Evolutionary conservation across 2,888 invertebrate species (phyloP), one percentile per base, ranked within the genome.

Genomic region (Mayetiola destructor): DNA sequence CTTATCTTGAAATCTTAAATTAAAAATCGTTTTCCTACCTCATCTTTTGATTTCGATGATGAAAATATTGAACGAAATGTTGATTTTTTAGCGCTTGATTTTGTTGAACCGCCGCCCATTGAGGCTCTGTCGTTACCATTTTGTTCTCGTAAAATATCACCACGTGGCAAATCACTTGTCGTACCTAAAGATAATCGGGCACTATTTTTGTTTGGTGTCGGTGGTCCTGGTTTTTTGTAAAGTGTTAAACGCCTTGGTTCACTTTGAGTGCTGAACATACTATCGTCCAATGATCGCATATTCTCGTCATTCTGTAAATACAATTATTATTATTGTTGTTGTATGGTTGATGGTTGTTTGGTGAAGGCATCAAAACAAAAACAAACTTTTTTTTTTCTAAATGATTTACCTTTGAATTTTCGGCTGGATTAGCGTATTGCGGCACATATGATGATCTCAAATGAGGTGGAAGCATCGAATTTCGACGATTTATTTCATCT

Each of bases 221-320:
- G 89, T 52, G 88, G 89, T 1, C 89, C 89, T 0, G 89, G 89
- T 65, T 81, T 83, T 75, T 87, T 88, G 68, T 89, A 89, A 0
- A 85, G 82, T 1, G 84, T 87, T 68, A 27, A 27, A 21, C 57
- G 52, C 2, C 57, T 52, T 20, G 20, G 9, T 23, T 57, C 57
- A 3, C 35, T 35, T 9, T 52, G 65, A 56, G 73, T 69, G 58
- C 67, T 68, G 9, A 53, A 53, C 18, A 53, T 9, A 20, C 53
- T 53, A 16, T 53, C 53, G 30, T 53, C 53, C 12, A 53, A 20
- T 30, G 52, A 27, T n/a, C 29, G 27, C 3, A 16, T 6, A 27
- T 53, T 53, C 30, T 53, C 53, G 18, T 32, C 30, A 5, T 3
- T 3, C 30, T 32, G 20, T 3, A 53, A 12, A 18, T 18, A 32